Percentiles rank a stretch among this genome's conserved stretches.
Conservation (phyloP, 2,888 invertebrate genomes). For the Drosophila limbata region DNA sequence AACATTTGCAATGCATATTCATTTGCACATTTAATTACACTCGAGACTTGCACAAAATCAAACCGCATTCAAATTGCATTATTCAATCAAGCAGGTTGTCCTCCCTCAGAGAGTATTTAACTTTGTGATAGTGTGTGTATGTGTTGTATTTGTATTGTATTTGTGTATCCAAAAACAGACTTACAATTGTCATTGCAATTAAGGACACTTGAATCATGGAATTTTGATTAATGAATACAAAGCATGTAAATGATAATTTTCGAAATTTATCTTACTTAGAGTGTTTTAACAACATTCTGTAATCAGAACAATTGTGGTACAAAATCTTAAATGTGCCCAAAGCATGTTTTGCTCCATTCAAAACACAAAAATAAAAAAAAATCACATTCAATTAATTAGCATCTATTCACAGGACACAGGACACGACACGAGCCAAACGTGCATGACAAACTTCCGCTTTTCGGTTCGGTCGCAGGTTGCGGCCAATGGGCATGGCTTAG, state of each 20-base stretch:
- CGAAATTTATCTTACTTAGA: constrained; percentile 6
- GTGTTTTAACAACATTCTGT: too few species aligned
- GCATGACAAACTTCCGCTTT: constrained; percentile 71
- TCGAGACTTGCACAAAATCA: constrained; percentile 70
- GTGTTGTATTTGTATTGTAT: not conserved
- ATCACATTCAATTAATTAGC: constrained; percentile 70
- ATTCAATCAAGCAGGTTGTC: constrained; percentile 62
- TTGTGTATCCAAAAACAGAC: constrained; percentile 27
- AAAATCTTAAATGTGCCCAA: constrained; percentile 21
- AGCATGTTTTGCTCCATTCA: constrained; percentile 10
- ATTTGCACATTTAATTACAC: constrained; percentile 72
- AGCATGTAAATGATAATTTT: constrained; percentile 13
- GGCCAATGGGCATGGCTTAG: constrained; percentile 45
- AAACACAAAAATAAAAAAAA: constrained; percentile 27
- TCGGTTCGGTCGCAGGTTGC: constrained; percentile 58
- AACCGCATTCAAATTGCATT: constrained; percentile 73
- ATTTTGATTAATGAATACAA: constrained; percentile 60
- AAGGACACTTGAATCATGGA: constrained; percentile 37
- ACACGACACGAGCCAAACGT: constrained; percentile 55
- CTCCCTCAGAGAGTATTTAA: constrained; percentile 24
- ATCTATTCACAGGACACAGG: constrained; percentile 57
- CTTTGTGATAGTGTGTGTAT: not conserved
- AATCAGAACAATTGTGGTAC: constrained; percentile 10
- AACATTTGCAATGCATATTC: constrained; percentile 42
- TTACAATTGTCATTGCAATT: constrained; percentile 59